A percentile compares a stretch with the other conserved stretches of the same genome.
phyloP scores from a whole-genome alignment of 2,888 invertebrate genomes.

The Cepaea hortensis region DNA sequence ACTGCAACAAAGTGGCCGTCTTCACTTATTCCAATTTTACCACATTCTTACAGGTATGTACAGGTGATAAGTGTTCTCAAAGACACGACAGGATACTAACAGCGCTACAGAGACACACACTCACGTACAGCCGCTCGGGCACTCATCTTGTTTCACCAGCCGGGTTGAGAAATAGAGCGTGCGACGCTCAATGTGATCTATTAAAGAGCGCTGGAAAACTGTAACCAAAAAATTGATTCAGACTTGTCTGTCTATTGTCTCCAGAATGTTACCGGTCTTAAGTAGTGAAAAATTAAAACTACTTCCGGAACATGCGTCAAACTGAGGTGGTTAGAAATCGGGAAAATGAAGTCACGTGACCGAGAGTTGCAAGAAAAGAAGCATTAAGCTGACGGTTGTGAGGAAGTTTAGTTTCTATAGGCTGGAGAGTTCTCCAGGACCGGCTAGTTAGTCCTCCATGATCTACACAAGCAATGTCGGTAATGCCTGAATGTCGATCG shows the following conservation, averaged over 20 bases:
- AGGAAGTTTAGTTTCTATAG: background rate
- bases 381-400: slow-evolving; percentile 19
- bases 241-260: slow-evolving; percentile 15
- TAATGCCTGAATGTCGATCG: slow-evolving; percentile 14
- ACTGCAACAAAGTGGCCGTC: no score
- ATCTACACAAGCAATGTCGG: slow-evolving; percentile 6
- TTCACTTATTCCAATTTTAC: background rate
- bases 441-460: slow-evolving; percentile 4
- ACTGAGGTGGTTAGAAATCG: slow-evolving; percentile 12
- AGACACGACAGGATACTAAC: background rate
- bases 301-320: slow-evolving; percentile 41
- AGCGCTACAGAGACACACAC: background rate
- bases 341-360: slow-evolving; percentile 26
- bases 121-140: no score
- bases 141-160: background rate
- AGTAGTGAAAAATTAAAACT: slow-evolving; percentile 36
- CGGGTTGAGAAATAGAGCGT: background rate
- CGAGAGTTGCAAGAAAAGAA: slow-evolving; percentile 24
- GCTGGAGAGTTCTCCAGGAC: slow-evolving; percentile 7
- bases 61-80: background rate
- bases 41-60: background rate
- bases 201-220: background rate
- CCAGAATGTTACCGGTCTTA: slow-evolving; percentile 25
- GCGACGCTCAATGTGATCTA: slow-evolving; percentile 1
- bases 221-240: slow-evolving; percentile 12